These are phyloP conservation scores for Myxocyprinus asiaticus DNA, from an alignment of 2,113 vertebrate genomes.

Conservation along the genomic window DNA sequence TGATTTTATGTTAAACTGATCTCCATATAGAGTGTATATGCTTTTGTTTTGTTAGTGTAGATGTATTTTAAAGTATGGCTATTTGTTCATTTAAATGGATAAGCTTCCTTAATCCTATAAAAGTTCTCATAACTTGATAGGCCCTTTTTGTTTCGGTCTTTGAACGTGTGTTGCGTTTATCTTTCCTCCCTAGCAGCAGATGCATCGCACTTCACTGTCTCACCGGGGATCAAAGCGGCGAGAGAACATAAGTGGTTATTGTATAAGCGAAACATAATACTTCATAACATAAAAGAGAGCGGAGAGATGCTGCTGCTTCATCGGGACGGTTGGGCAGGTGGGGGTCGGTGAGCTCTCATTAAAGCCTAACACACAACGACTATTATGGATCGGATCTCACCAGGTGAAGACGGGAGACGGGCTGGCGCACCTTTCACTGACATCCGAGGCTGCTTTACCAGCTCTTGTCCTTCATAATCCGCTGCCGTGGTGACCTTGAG, in stretches of 20 bases:
- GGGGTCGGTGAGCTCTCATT: conserved; percentile 53
- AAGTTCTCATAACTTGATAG: conserved; percentile 41
- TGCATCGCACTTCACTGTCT: conserved; percentile 52
- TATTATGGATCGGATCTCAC: conserved; percentile 68
- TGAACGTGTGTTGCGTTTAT: conserved; percentile 42
- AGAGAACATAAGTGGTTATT: conserved; percentile 59
- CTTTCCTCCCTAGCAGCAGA: conserved; percentile 29
- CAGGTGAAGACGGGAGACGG: conserved; percentile 69
- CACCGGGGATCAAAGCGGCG: conserved; percentile 61
- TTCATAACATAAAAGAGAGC: conserved; percentile 57
- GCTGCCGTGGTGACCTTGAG: conserved; percentile 72
- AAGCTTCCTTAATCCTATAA: neutral
- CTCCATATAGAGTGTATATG: neutral
- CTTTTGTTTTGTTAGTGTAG: neutral
- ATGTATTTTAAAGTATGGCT: neutral
- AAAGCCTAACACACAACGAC: conserved; percentile 64
- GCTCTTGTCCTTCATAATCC: conserved; percentile 62
- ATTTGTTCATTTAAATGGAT: neutral
- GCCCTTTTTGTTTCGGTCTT: conserved; percentile 37
- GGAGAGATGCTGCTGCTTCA: conserved; percentile 56
- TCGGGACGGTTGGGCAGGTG: conserved; percentile 64
- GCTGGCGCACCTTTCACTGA: conserved; percentile 56
- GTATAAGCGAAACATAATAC: conserved; percentile 63
- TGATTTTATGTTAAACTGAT: no score
- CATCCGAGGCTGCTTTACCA: conserved; percentile 64